Evolutionary conservation across 2,888 invertebrate species (phyloP).

Genomic region (Eristalinus aeneus): DNA sequence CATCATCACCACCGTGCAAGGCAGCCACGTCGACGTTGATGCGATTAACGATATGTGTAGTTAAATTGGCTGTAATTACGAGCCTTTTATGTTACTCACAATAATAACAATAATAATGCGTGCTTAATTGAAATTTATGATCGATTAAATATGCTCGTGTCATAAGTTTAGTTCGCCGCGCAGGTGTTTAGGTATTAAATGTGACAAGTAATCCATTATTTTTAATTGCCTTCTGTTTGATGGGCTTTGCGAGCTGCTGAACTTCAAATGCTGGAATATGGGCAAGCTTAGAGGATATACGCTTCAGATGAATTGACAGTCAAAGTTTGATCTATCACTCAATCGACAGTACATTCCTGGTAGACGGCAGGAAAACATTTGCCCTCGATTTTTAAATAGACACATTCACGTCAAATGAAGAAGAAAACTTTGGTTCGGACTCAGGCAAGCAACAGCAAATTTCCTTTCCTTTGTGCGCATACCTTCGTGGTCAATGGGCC

Average conservation of each 20-base stretch:
- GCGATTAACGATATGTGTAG: constrained; percentile 41
- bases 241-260: background rate
- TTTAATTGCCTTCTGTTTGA: background rate
- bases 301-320: background rate
- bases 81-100: constrained; percentile 29
- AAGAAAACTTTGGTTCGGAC: too few relatives aligned
- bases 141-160: constrained; percentile 25
- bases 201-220: background rate
- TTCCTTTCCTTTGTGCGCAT: too few relatives aligned
- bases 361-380: too few relatives aligned
- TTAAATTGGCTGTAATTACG: constrained; percentile 45
- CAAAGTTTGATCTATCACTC: too few relatives aligned
- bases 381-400: too few relatives aligned
- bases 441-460: too few relatives aligned
- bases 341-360: too few relatives aligned
- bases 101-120: constrained; percentile 46
- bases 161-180: constrained; percentile 1
- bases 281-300: background rate
- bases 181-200: constrained; percentile 33
- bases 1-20: background rate
- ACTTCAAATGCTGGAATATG: background rate
- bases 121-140: constrained; percentile 55
- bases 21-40: constrained; percentile 17
- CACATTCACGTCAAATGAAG: too few relatives aligned
- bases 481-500: too few relatives aligned